phyloP scores from a whole-genome alignment of 2,797 vertebrate genomes.

The Harpagifer antarcticus region DNA sequence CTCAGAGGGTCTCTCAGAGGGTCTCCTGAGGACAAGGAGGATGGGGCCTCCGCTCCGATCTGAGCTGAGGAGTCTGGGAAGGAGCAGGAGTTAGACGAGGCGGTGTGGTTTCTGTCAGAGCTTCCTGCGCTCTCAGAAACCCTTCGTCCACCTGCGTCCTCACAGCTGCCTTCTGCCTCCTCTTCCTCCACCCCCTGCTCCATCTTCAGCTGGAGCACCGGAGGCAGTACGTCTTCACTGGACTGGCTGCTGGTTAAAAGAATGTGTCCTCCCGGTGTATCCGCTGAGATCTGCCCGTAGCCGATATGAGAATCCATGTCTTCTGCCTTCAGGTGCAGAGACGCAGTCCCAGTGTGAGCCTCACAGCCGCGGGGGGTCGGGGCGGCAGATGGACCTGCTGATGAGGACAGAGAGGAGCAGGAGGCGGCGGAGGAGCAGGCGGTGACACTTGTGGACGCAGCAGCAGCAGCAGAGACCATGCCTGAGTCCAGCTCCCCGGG shows the following conservation, averaged over 20 bases:
- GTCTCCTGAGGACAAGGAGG: constrained; percentile 79
- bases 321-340: constrained; percentile 87
- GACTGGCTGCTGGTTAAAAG: constrained; percentile 44
- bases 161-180: constrained; percentile 38
- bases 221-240: constrained; percentile 58
- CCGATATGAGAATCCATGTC: constrained; percentile 80
- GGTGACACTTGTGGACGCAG: constrained; percentile 22
- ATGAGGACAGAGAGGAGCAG: constrained; percentile 86
- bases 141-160: constrained; percentile 74
- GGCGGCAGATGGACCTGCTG: constrained; percentile 75
- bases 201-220: constrained; percentile 87
- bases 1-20: constrained; percentile 67
- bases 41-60: constrained; percentile 58
- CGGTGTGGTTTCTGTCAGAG: constrained; percentile 19
- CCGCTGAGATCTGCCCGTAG: constrained; percentile 66
- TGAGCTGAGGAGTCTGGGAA: constrained; percentile 78
- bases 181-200: constrained; percentile 82
- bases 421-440: constrained; percentile 80
- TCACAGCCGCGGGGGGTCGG: constrained; percentile 46
- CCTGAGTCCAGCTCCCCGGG: constrained; percentile 64
- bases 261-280: constrained; percentile 61
- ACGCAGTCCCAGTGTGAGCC: constrained; percentile 16
- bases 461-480: constrained; percentile 5
- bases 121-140: constrained; percentile 63
- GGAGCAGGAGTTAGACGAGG: constrained; percentile 58